phyloP scores from a whole-genome alignment of 2,797 vertebrate species.

The Acanthopagrus latus region DNA sequence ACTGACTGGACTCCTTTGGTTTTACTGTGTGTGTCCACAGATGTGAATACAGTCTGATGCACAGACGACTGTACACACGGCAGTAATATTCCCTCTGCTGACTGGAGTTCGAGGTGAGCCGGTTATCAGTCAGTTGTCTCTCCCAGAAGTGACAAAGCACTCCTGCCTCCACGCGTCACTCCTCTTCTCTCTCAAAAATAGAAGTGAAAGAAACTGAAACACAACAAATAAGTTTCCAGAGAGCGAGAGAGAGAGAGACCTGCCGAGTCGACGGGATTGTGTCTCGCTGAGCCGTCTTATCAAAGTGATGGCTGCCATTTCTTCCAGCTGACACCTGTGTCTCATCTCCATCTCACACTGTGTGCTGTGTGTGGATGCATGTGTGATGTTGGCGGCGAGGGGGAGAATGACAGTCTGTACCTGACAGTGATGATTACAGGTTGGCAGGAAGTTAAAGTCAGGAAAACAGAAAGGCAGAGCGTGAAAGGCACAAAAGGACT shows the following conservation, averaged over 20 bases:
- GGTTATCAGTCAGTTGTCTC: not conserved
- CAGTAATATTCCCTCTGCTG: conserved; percentile 4
- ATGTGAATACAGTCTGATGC: too few species aligned
- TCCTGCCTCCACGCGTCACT: not conserved
- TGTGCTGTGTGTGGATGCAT: not conserved
- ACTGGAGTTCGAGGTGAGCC: not conserved
- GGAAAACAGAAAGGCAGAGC: conserved; percentile 20
- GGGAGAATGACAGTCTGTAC: conserved; percentile 39
- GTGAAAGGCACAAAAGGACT: not conserved
- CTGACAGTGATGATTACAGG: conserved; percentile 65
- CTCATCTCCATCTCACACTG: conserved; percentile 11
- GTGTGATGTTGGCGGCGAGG: conserved; percentile 15
- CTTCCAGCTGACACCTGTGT: conserved; percentile 54
- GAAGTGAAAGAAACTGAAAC: not conserved
- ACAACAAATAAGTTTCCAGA: conserved; percentile 7
- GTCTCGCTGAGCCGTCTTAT: conserved; percentile 41
- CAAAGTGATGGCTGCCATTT: conserved; percentile 54
- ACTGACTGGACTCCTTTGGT: too few species aligned
- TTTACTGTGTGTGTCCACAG: too few species aligned
- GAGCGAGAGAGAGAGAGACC: not conserved
- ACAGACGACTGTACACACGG: not conserved
- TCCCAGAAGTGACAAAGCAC: conserved; percentile 16
- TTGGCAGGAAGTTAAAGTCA: conserved; percentile 48
- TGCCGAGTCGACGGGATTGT: not conserved
- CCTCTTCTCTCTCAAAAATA: conserved; percentile 10